Evolutionary conservation across 2,888 invertebrate species (phyloP), one percentile per base, ranked within the genome.

Genomic region (Troides aeacus): DNA sequence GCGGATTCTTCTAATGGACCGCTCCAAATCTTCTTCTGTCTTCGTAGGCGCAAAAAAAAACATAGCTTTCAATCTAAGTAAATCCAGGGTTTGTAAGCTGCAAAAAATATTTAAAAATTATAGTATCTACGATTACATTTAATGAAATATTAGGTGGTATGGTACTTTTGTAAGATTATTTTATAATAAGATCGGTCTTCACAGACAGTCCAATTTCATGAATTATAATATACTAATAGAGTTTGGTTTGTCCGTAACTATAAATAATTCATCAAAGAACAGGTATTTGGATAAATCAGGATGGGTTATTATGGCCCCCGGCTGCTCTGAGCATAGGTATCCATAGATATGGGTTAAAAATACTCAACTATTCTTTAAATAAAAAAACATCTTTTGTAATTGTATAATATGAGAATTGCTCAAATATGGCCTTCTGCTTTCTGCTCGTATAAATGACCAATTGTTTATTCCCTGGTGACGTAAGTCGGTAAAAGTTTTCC

Each of bases 381-480:
- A 50, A 50, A 50, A 50, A 12, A 50, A 15, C 4, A 30, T 30
- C 30, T 30, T 50, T 1, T 17, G 50, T 17, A 50, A 50, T 18
- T 50, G 18, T 50, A 50, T 10, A 79, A 78, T 80, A 80, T 76
- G 84, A 83, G 85, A 87, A 88, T 88, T 88, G 86, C 84, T 80
- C 82, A 83, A 83, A 81, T 83, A 85, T 84, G 86, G 85, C 83
- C 84, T 82, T 87, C 83, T 78, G 81, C 83, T 77, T 75, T 88
- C 30, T 30, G 30, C 30, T 30, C 30, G 30, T 30, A 86, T 89
- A 88, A 89, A 89, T 92, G 92, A 92, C 92, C 92, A 90, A 90
- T 90, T 92, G 92, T 92, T 89, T 85, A 84, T 83, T 87, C 84
- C 89, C 86, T 86, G 87, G 88, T 89, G 85, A 87, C 85, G 81